phyloP scores from a whole-genome alignment of 37 sponge, comb jelly and placozoan species.

The Trichoplax adhaerens region DNA sequence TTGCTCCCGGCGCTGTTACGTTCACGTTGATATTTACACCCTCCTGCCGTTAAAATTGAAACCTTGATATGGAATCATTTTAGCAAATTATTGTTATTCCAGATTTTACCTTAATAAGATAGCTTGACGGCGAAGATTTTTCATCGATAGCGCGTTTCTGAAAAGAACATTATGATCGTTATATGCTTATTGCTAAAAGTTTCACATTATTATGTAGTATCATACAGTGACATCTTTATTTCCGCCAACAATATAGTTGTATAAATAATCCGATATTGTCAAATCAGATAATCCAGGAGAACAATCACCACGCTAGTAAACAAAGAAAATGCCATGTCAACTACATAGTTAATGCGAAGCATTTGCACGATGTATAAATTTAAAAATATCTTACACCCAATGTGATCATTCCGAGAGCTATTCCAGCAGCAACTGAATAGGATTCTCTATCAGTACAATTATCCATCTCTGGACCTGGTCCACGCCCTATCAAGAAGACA shows the following conservation, averaged over 20 bases:
- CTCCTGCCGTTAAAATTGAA: slow-evolving; percentile 30
- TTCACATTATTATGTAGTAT: no score
- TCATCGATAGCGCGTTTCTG: no score
- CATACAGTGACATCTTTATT: not conserved
- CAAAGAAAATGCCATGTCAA: not conserved
- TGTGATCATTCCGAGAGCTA: slow-evolving; percentile 67
- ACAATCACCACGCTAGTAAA: slow-evolving; percentile 1
- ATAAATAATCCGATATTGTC: not conserved
- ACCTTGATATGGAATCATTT: not conserved
- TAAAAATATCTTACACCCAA: slow-evolving; percentile 41
- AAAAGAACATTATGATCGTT: no score
- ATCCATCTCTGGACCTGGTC: slow-evolving; percentile 76
- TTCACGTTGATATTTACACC: slow-evolving; percentile 51
- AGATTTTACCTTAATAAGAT: no score
- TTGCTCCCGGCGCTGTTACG: slow-evolving; percentile 71
- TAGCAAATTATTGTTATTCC: not conserved
- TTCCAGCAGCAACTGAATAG: slow-evolving; percentile 66
- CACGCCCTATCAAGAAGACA: not conserved
- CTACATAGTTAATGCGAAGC: not conserved
- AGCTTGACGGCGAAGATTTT: no score
- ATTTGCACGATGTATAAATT: slow-evolving; percentile 9
- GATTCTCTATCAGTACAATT: slow-evolving; percentile 67
- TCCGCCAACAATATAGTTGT: not conserved
- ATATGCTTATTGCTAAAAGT: no score
- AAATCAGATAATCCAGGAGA: not conserved